Percentiles rank a stretch among this genome's conserved stretches.
Conservation (phyloP, 2,888 invertebrate genomes). For the Spilosoma lubricipeda region DNA sequence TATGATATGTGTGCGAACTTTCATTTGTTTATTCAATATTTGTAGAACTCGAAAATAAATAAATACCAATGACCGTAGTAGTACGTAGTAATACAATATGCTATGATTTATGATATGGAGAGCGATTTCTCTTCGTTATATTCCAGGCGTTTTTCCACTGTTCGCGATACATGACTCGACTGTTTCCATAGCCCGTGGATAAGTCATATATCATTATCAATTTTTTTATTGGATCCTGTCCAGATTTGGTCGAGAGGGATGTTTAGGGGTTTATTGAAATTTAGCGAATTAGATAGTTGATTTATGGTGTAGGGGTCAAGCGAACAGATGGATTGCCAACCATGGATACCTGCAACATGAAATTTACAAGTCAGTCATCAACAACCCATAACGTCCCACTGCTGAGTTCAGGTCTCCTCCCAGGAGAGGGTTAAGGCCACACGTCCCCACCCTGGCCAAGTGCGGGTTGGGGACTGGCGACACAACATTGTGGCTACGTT, state of each 20-base stretch:
- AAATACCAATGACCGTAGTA: constrained; percentile 49
- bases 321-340: not conserved
- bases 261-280: not conserved
- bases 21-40: not conserved
- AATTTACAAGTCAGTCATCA: no score
- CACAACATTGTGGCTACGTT: no score
- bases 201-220: constrained; percentile 34
- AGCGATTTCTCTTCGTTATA: constrained; percentile 77
- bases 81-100: constrained; percentile 67
- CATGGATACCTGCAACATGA: not conserved
- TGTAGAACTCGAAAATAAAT: not conserved
- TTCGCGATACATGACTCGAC: constrained; percentile 69
- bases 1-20: not conserved
- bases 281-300: not conserved
- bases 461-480: no score
- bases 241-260: constrained; percentile 10
- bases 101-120: constrained; percentile 75
- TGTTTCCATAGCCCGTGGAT: constrained; percentile 49
- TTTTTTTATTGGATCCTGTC: constrained; percentile 26
- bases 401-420: no score
- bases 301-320: not conserved
- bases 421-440: no score
- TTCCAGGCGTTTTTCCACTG: constrained; percentile 69
- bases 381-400: no score
- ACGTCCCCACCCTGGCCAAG: no score